Conservation (phyloP, 2,888 invertebrate genomes). For the Epistrophe grossulariae region DNA sequence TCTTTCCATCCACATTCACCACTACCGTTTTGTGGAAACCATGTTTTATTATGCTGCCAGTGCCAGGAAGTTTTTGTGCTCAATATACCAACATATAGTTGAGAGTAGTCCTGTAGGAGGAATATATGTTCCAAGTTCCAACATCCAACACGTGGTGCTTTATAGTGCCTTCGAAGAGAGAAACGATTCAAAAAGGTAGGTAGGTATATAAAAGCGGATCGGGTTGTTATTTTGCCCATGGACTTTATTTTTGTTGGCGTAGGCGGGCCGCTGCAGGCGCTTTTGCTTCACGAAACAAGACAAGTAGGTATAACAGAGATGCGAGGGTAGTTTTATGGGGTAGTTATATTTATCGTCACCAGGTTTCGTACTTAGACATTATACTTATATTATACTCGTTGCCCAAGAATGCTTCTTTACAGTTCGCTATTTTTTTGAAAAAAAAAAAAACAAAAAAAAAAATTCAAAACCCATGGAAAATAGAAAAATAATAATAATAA, state of each 20-base stretch:
- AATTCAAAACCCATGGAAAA: constrained; percentile 32
- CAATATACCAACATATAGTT: too few species aligned
- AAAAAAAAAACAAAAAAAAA: constrained; percentile 38
- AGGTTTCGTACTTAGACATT: background rate
- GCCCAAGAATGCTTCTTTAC: constrained; percentile 38
- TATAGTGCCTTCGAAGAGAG: constrained; percentile 7
- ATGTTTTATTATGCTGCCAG: constrained; percentile 36
- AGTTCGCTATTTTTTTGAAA: constrained; percentile 3
- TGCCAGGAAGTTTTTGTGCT: constrained; percentile 25
- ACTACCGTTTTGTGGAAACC: constrained; percentile 44
- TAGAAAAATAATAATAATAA: constrained; percentile 61
- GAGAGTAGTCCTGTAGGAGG: background rate
- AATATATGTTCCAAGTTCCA: constrained; percentile 42
- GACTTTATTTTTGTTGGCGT: constrained; percentile 32
- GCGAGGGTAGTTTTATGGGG: constrained; percentile 62
- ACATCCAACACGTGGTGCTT: constrained; percentile 68
- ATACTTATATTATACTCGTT: background rate
- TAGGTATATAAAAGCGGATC: background rate
- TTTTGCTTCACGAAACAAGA: background rate
- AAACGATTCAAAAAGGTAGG: background rate
- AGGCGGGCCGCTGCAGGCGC: constrained; percentile 31
- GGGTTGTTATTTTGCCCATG: constrained; percentile 11
- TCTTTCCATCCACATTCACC: constrained; percentile 18
- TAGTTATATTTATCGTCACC: constrained; percentile 50
- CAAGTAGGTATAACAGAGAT: constrained; percentile 25